These are phyloP conservation scores for Pipa parva DNA, from an alignment of 2,113 vertebrate species.

Conservation along the genomic window DNA sequence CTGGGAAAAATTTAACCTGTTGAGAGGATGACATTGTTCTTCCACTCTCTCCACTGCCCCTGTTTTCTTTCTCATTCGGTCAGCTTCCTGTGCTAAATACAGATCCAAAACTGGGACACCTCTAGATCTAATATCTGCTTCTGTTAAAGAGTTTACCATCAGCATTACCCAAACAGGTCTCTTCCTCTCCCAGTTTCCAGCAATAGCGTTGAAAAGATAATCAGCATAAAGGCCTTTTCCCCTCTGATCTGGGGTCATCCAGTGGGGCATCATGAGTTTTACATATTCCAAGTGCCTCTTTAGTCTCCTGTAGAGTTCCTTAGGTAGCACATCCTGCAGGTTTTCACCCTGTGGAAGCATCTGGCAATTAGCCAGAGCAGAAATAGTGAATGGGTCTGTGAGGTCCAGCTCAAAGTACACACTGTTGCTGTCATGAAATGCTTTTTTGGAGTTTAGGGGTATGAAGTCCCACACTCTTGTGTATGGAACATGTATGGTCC, in stretches of 20 bases:
- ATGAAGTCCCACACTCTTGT: slow-evolving; percentile 96
- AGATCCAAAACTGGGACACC: slow-evolving; percentile 91
- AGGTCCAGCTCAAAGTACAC: slow-evolving; percentile 95
- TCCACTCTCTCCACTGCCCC: slow-evolving; percentile 92
- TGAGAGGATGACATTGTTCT: slow-evolving; percentile 94
- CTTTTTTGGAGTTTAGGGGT: slow-evolving; percentile 84
- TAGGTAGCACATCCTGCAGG: slow-evolving; percentile 86
- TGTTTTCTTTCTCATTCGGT: slow-evolving; percentile 82
- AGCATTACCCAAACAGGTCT: slow-evolving; percentile 98
- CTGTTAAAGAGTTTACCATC: slow-evolving; percentile 96
- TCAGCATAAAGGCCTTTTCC: slow-evolving; percentile 90
- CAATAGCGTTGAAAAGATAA: slow-evolving; percentile 95
- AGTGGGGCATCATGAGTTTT: slow-evolving; percentile 93
- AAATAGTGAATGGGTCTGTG: slow-evolving; percentile 90
- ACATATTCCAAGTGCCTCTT: slow-evolving; percentile 97
- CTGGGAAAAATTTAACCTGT: slow-evolving; percentile 96
- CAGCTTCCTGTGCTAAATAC: slow-evolving; percentile 90
- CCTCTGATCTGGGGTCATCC: slow-evolving; percentile 92
- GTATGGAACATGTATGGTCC: slow-evolving; percentile 96
- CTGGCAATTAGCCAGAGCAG: slow-evolving; percentile 91
- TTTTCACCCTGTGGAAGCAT: slow-evolving; percentile 89
- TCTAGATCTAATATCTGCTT: slow-evolving; percentile 87
- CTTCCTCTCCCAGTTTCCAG: slow-evolving; percentile 97
- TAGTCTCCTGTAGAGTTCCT: slow-evolving; percentile 87
- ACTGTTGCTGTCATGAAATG: slow-evolving; percentile 80